Base-by-base conservation (phyloP, 1,140 invertebrate genomes). In the Zaprionus taronus region DNA sequence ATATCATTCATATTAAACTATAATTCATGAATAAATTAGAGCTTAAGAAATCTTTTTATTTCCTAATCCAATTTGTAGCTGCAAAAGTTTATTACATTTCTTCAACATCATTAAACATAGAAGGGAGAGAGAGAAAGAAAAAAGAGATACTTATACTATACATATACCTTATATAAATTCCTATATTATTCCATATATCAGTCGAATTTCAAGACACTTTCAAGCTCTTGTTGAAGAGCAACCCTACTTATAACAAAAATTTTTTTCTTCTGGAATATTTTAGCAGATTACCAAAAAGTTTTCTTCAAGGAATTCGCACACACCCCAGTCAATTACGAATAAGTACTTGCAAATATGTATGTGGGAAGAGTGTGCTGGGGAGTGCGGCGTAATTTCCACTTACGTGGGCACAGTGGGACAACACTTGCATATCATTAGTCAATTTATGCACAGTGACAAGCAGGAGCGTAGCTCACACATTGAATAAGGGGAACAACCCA, bases 391-490 rank as follows among this genome's bases (percentile, higher is more conserved):
- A 63, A 49, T n/a, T 69, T 53, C 1, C 60, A 31, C 24, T 67
- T 28, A 67, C 44, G 56, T 73, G 24, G 24, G 26, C 60, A 17
- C 22, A 49, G 51, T 53, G 28, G 47, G 47, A 36, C 22, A 36
- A 55, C 2, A 38, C 62, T 38, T 58, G 69, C 62, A 65, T 65
- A 49, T 65, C n/a, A 74, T 69, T 74, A 57, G 26, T n/a, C 28
- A 41, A 68, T 62, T 69, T 44, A 38, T 57, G 58, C 38, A 36
- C n/a, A 68, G 49, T 22, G 38, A n/a, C 15, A 41, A 41, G 38
- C 36, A 6, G 38, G 5, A n/a, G n/a, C n/a, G n/a, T n/a, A n/a
- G n/a, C n/a, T n/a, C n/a, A n/a, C n/a, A n/a, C n/a, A n/a, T n/a
- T n/a, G n/a, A 1, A 28, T 28, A 7, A n/a, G 6, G 5, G 36